These are phyloP conservation scores for Spea bombifrons DNA, from an alignment of 2,113 vertebrate species.

Conservation along the genomic window DNA sequence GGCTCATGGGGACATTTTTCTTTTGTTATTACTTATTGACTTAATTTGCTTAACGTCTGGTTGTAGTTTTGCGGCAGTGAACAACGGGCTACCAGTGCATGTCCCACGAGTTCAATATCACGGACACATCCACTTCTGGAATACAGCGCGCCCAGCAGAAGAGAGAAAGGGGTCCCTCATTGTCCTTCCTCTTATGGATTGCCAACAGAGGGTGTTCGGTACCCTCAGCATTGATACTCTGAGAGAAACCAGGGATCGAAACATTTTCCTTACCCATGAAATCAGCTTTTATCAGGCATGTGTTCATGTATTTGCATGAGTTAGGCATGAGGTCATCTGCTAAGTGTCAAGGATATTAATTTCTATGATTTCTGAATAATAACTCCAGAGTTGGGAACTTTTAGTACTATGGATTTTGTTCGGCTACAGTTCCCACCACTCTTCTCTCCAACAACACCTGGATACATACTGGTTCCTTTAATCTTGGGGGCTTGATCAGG, in stretches of 20 bases:
- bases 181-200: slow-evolving; percentile 67
- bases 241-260: slow-evolving; percentile 54
- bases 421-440: no score
- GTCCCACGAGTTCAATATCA: slow-evolving; percentile 69
- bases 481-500: no score
- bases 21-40: no score
- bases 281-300: slow-evolving; percentile 73
- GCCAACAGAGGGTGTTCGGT: slow-evolving; percentile 64
- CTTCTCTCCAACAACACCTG: no score
- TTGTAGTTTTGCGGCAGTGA: slow-evolving; percentile 65
- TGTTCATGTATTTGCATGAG: neutral
- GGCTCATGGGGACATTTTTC: no score
- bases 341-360: no score
- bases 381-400: no score
- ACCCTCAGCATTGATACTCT: slow-evolving; percentile 71
- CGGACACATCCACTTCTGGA: slow-evolving; percentile 70
- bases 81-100: slow-evolving; percentile 65
- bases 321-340: no score
- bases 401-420: no score
- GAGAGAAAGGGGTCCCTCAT: slow-evolving; percentile 66
- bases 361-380: no score
- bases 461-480: no score
- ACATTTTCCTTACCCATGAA: slow-evolving; percentile 66
- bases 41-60: neutral
- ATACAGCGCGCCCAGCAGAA: slow-evolving; percentile 42